Percentiles rank a stretch among this genome's conserved stretches.
phyloP scores from a whole-genome alignment of 2,797 vertebrate species.

The Pangasius larnaudii region DNA sequence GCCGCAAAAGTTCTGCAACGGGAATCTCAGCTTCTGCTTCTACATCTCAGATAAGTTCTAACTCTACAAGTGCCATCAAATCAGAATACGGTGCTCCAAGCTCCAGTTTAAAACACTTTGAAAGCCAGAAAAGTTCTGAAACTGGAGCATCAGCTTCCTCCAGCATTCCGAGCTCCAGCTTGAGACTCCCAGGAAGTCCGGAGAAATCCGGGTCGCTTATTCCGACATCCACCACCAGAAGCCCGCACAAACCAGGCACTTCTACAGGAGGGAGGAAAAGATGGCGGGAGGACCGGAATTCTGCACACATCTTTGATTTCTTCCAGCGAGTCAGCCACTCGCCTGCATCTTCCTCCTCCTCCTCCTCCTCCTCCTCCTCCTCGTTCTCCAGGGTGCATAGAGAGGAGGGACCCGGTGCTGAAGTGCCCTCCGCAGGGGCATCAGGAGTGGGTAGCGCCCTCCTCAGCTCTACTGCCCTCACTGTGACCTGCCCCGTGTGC shows the following conservation, averaged over 20 bases:
- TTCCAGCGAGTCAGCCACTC: slow-evolving; percentile 63
- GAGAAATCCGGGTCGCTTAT: slow-evolving; percentile 15
- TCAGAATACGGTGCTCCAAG: neutral
- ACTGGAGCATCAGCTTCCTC: neutral
- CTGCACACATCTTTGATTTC: slow-evolving; percentile 65
- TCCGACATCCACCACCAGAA: slow-evolving; percentile 51
- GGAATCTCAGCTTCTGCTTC: slow-evolving; percentile 17
- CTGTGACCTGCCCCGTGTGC: slow-evolving; percentile 90
- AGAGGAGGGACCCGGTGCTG: neutral
- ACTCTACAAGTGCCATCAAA: neutral
- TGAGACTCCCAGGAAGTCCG: slow-evolving; percentile 53
- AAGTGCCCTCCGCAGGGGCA: slow-evolving; percentile 25
- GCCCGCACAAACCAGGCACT: slow-evolving; percentile 31
- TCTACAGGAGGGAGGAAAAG: slow-evolving; percentile 66
- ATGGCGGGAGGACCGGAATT: slow-evolving; percentile 60
- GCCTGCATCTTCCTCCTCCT: slow-evolving; percentile 15
- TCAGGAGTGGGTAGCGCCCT: slow-evolving; percentile 45
- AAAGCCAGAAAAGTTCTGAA: neutral
- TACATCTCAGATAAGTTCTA: neutral
- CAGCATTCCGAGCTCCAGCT: slow-evolving; percentile 18
- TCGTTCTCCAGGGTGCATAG: slow-evolving; percentile 13
- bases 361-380: neutral
- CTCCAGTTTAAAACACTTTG: slow-evolving; percentile 48
- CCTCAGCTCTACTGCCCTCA: slow-evolving; percentile 41
- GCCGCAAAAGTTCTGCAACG: no score